Evolutionary conservation across 2,113 vertebrate genomes (phyloP), one percentile per base, ranked within the genome.

Genomic region (Sturnus vulgaris): DNA sequence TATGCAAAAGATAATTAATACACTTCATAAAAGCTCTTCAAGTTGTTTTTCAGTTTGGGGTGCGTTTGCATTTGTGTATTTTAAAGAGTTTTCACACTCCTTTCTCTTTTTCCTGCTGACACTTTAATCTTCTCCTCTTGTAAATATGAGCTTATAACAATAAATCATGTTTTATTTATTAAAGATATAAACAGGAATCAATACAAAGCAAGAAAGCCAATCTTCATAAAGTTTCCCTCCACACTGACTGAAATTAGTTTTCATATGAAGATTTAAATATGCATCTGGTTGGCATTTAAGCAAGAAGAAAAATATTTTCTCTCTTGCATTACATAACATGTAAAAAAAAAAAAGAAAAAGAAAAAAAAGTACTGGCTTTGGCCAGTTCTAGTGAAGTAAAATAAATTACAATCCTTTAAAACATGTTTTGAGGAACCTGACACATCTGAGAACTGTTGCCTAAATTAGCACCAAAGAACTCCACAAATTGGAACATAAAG

Each of bases 161-260:
- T 69, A 95, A 90, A 95, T 80, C 70, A 95, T 28, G 1, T 82
- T 94, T 90, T 82, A 82, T 82, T 87, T 94, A 91, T 90, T 94
- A 80, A 90, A 77, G 15, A 37, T 28, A 94, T 95, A 97, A 94
- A 90, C 47, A 89, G 31, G 42, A 85, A 82, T 90, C 75, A 91
- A 68, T 42, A 89, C 14, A 82, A 92, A 79, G 73, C 84, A 86
- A 44, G 85, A 92, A 88, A 93, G 37, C 33, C 80, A 88, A 90
- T 76, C 68, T 86, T 80, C 37, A 88, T 72, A 61, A 91, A 92
- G 52, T 60, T 95, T 77, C 52, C n/a, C 12, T 83, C 40, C 27
- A 40, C 64, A 81, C 39, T 31, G 63, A 90, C 55, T 68, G 42
- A 90, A 80, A 77, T 69, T 49, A 63, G 37, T 56, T 95, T 90